A percentile compares a stretch with the other conserved stretches of the same genome.
These are phyloP conservation scores for Physella acuta DNA, from an alignment of 1,140 invertebrate species.

Conservation along the genomic window DNA sequence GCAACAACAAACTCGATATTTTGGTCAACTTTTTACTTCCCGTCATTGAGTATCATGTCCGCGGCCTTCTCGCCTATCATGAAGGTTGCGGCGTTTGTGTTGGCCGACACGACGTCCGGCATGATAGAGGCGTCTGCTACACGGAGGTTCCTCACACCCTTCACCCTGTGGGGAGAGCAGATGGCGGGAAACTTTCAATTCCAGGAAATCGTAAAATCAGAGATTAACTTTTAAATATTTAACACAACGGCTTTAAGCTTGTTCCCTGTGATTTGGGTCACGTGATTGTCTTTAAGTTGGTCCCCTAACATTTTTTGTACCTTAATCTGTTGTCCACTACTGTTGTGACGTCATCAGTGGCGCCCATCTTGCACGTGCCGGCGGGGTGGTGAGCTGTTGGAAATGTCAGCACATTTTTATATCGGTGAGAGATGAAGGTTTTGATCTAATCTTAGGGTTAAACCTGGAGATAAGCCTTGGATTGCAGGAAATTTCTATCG, in stretches of 20 bases:
- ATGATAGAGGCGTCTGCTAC: not conserved
- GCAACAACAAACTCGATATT: too few species aligned
- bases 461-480: not conserved
- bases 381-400: conserved; percentile 79
- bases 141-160: not conserved
- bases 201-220: too few species aligned
- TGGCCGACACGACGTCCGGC: not conserved
- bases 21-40: too few species aligned
- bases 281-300: too few species aligned
- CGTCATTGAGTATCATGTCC: not conserved
- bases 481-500: not conserved
- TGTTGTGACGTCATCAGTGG: conserved; percentile 77
- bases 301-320: too few species aligned
- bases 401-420: not conserved
- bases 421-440: not conserved
- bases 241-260: too few species aligned
- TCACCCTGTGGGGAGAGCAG: not conserved
- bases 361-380: conserved; percentile 91
- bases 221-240: too few species aligned
- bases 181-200: too few species aligned
- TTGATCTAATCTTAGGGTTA: not conserved
- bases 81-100: not conserved
- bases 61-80: not conserved
- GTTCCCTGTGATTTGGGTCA: too few species aligned
- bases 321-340: conserved; percentile 79